Evolutionary conservation across 2,113 vertebrate genomes (phyloP), one percentile per base, ranked within the genome.

Genomic region (Vanacampus margaritifer): DNA sequence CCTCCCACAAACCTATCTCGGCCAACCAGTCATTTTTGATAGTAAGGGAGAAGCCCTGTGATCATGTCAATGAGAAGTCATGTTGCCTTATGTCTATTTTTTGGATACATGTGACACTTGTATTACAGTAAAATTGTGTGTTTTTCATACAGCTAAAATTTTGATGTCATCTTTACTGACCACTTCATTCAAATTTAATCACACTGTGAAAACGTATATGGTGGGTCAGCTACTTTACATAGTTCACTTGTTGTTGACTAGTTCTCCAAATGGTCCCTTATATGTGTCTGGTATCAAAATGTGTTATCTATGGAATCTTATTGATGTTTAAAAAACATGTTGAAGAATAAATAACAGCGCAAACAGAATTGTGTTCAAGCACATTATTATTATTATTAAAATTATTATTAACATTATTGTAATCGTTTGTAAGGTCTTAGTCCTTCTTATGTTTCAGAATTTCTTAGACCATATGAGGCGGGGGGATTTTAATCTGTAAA

Each of bases 1-100:
- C 64, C 72, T 91, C 63, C 88, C 90, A 69, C 83, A 94, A 82
- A 90, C 95, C 84, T 89, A 86, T 73, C 79, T 93, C 14, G 91
- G 90, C 59, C 90, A 91, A 32, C 82, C 90, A 0, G 85, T 87
- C 0, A 75, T 79, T 71, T 90, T 90, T 74, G 90, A 91, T 65
- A 92, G 89, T 75, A 91, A 89, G 53, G 69, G 57, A 11, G 71
- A 3, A 93, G 91, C 68, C 94, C 95, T 0, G 93, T 93, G 65
- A 95, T 95, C 81, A 94, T 95, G 65, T 94, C 81, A 95, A 96
- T 89, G 93, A 97, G 61, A 94, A 96, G 79, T 98, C 88, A 84
- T 73, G 41, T 41, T 50, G 17, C 6, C 32, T 12, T 13, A 17
- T 46, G 10, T 46, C 2, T 64, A 46, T 17, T 21, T 32, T 43